Evolutionary conservation across 2,797 vertebrate genomes (phyloP).

Genomic region (Coendou prehensilis): DNA sequence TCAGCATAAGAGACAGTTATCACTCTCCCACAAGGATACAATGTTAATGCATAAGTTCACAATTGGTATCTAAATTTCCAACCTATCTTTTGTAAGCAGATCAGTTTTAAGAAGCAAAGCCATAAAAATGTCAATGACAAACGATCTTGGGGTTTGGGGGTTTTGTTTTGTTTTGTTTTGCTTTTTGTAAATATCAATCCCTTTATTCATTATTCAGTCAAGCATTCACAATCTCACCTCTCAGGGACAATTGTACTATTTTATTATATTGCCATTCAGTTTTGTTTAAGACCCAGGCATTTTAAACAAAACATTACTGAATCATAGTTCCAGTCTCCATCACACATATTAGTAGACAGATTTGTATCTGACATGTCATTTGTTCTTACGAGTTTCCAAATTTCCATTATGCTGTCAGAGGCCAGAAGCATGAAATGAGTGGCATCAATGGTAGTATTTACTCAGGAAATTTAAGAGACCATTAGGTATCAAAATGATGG

Average conservation of each 20-base stretch:
- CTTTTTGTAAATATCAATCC: background rate
- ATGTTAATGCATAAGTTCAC: constrained; percentile 28
- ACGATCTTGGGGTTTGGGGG: background rate
- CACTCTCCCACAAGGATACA: background rate
- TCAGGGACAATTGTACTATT: background rate
- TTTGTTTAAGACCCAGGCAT: constrained; percentile 28
- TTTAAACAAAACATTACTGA: constrained; percentile 59
- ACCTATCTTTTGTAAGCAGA: constrained; percentile 6
- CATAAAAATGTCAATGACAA: background rate
- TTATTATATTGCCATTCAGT: background rate
- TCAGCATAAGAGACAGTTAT: background rate
- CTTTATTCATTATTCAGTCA: background rate
- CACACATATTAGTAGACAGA: background rate
- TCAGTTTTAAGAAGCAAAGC: constrained; percentile 46
- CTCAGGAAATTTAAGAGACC: background rate
- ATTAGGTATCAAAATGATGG: constrained; percentile 47
- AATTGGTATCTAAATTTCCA: constrained; percentile 25
- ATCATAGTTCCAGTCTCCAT: constrained; percentile 23
- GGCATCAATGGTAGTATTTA: background rate
- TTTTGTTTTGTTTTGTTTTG: background rate
- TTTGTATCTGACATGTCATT: background rate
- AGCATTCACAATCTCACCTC: background rate
- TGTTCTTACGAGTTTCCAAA: constrained; percentile 41
- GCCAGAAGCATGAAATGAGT: background rate
- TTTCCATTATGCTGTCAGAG: constrained; percentile 18